A percentile compares a stretch with the other conserved stretches of the same genome.
phyloP scores from a whole-genome alignment of 2,888 invertebrate genomes.

The Enoplolaimus lenunculus region DNA sequence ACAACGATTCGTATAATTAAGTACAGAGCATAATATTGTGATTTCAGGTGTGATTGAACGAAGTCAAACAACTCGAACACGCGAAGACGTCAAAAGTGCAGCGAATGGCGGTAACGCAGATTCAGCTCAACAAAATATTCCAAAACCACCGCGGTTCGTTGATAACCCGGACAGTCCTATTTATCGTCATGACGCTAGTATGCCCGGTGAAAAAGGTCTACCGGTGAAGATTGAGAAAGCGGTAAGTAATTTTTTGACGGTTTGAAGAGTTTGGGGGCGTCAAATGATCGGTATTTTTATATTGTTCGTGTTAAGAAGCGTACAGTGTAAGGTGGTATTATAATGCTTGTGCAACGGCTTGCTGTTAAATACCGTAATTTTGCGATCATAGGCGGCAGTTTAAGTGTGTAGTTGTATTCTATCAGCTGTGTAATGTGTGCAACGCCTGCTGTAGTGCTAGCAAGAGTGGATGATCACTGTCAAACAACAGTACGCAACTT shows the following conservation, averaged over 20 bases:
- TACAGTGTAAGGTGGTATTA: constrained; percentile 1
- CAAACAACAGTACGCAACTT: too few species aligned
- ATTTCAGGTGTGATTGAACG: not conserved
- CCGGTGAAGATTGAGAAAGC: constrained; percentile 36
- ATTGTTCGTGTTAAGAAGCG: not conserved
- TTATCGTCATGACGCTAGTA: constrained; percentile 34
- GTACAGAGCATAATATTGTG: not conserved
- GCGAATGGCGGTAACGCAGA: not conserved
- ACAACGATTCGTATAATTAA: not conserved
- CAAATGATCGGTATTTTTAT: not conserved
- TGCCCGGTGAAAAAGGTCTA: constrained; percentile 36
- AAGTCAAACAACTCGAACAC: constrained; percentile 20
- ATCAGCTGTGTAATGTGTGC: too few species aligned
- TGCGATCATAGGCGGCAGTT: too few species aligned
- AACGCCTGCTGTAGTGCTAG: too few species aligned
- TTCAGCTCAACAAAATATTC: constrained; percentile 27
- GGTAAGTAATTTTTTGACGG: constrained; percentile 26
- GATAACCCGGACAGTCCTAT: constrained; percentile 35
- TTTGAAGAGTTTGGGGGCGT: too few species aligned
- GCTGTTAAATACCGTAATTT: too few species aligned
- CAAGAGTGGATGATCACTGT: too few species aligned
- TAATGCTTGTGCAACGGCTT: not conserved
- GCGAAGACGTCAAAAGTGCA: too few species aligned
- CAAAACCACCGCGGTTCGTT: constrained; percentile 32
- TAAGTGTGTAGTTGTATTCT: too few species aligned